Conservation (phyloP, 2,797 vertebrate species). For the Sciurus carolinensis region DNA sequence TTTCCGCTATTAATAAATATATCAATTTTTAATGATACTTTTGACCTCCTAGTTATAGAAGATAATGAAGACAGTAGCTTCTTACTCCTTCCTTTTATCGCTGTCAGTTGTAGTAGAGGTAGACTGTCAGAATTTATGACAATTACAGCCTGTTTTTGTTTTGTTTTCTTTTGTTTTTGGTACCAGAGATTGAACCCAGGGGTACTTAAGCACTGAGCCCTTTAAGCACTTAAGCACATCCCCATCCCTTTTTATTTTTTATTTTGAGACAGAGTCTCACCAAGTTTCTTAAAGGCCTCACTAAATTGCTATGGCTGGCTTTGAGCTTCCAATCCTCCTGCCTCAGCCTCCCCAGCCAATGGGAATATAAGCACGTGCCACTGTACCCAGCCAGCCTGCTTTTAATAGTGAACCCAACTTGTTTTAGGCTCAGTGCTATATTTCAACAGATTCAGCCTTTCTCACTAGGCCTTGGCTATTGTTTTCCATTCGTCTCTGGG, state of each 20-base stretch:
- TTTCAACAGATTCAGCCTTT: conserved; percentile 14
- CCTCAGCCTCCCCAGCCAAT: no score
- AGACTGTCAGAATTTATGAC: neutral
- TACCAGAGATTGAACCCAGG: no score
- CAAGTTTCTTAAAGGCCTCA: no score
- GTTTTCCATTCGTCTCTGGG: neutral
- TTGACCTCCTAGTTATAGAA: neutral
- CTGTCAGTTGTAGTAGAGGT: neutral
- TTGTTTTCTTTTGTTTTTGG: no score
- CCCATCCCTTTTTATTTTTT: no score
- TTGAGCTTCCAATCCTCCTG: no score
- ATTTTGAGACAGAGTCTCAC: no score
- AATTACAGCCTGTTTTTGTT: neutral
- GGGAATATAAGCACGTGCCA: no score
- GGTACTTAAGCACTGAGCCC: no score
- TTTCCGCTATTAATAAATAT: conserved; percentile 45
- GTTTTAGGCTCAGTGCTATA: neutral
- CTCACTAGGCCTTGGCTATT: neutral
- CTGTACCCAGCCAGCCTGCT: no score
- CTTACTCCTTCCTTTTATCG: neutral
- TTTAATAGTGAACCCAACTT: neutral
- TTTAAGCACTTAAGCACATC: no score
- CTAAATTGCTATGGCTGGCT: no score
- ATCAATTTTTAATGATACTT: neutral
- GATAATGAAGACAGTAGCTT: neutral